A percentile compares a stretch with the other conserved stretches of the same genome.
Conservation (phyloP, 1,140 invertebrate genomes). For the Aphis gossypii region DNA sequence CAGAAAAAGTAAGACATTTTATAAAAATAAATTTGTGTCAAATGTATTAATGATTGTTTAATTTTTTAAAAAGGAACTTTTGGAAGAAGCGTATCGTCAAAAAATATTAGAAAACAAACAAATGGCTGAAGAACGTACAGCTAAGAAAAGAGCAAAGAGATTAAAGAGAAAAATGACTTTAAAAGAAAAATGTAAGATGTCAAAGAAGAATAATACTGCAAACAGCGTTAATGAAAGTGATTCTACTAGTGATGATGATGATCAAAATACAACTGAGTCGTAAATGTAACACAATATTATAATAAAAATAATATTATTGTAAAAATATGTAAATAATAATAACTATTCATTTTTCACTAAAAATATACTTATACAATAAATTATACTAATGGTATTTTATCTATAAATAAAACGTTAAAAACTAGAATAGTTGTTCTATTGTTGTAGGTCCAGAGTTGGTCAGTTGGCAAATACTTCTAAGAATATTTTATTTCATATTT, state of each 20-base stretch:
- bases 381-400: not conserved
- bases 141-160: slow-evolving; percentile 85
- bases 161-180: slow-evolving; percentile 75
- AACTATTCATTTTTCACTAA: not conserved
- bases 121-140: slow-evolving; percentile 79
- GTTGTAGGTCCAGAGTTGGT: not conserved
- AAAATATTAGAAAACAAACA: slow-evolving; percentile 83
- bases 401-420: not conserved
- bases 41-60: not conserved
- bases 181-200: slow-evolving; percentile 67
- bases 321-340: slow-evolving; percentile 7
- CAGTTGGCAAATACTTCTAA: not conserved
- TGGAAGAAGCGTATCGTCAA: slow-evolving; percentile 81
- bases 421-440: not conserved
- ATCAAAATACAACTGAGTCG: not conserved
- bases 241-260: slow-evolving; percentile 17
- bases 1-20: slow-evolving; percentile 73
- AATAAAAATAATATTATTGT: not conserved
- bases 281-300: not conserved
- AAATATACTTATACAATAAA: not conserved
- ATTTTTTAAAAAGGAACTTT: slow-evolving; percentile 72
- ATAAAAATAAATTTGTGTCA: not conserved
- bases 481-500: not conserved
- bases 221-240: slow-evolving; percentile 59
- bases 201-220: slow-evolving; percentile 61